Conservation (phyloP, 2,113 vertebrate genomes). For the Neodontobutis hainanensis region DNA sequence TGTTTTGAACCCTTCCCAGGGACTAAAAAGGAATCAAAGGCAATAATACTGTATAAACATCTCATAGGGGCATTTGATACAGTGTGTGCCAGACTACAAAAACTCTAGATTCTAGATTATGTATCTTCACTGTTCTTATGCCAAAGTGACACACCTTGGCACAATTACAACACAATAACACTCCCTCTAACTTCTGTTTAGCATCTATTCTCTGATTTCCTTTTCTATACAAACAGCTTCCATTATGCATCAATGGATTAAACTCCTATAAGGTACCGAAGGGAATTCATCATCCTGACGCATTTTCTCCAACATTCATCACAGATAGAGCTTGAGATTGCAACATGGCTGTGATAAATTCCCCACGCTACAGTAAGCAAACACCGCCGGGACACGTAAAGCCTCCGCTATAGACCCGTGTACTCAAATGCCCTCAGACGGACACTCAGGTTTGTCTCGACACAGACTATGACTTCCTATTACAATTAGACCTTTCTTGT, state of each 20-base stretch:
- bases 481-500: neutral
- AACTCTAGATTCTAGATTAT: conserved; percentile 28
- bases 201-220: conserved; percentile 12
- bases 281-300: neutral
- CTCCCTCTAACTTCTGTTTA: conserved; percentile 17
- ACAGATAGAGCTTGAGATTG: neutral
- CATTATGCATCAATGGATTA: conserved; percentile 39
- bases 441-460: neutral
- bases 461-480: neutral
- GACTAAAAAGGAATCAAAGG: conserved; percentile 19
- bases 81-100: conserved; percentile 5
- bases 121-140: conserved; percentile 30
- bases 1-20: conserved; percentile 5
- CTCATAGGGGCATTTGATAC: conserved; percentile 12
- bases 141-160: conserved; percentile 53
- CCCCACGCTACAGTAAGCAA: conserved; percentile 38
- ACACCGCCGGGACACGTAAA: conserved; percentile 15
- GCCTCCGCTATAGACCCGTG: conserved; percentile 1
- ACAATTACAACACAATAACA: conserved; percentile 17
- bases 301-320: conserved; percentile 5
- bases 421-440: neutral
- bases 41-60: conserved; percentile 8
- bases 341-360: conserved; percentile 36
- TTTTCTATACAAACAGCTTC: conserved; percentile 11
- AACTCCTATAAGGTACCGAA: conserved; percentile 15